Evolutionary conservation across 2,797 vertebrate genomes (phyloP).

Genomic region (Pteronotus mesoamericanus): DNA sequence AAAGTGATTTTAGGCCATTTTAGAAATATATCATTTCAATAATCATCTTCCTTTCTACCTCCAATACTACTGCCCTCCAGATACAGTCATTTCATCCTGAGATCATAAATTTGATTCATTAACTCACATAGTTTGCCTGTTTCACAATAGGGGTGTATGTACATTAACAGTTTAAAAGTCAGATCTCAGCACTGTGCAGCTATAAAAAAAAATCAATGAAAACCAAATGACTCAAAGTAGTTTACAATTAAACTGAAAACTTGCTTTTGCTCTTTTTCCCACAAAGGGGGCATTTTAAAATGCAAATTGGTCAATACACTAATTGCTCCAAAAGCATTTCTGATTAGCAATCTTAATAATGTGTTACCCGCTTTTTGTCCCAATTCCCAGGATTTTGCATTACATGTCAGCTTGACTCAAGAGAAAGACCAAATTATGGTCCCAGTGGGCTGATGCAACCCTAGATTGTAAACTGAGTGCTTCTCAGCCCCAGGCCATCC

Average conservation of each 20-base stretch:
- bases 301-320: constrained; percentile 50
- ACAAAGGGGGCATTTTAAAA: constrained; percentile 25
- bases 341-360: constrained; percentile 47
- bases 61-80: neutral
- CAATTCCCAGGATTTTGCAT: constrained; percentile 32
- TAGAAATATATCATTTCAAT: neutral
- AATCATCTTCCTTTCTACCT: constrained; percentile 25
- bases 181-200: neutral
- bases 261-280: constrained; percentile 32
- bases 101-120: constrained; percentile 65
- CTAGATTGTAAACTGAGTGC: constrained; percentile 81
- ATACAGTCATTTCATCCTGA: constrained; percentile 9
- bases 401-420: constrained; percentile 63
- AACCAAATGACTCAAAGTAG: constrained; percentile 40
- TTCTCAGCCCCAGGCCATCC: constrained; percentile 85
- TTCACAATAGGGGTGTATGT: neutral
- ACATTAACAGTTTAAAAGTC: constrained; percentile 51
- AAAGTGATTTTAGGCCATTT: constrained; percentile 36
- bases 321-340: constrained; percentile 60
- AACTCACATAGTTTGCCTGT: neutral
- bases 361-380: constrained; percentile 33
- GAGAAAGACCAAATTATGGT: constrained; percentile 80
- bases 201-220: constrained; percentile 11
- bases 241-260: constrained; percentile 45
- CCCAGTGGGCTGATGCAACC: constrained; percentile 84